Percentiles rank a stretch among this genome's conserved stretches.
Evolutionary conservation across 2,797 vertebrate genomes (phyloP).

Genomic region (Pangasius krempfi): DNA sequence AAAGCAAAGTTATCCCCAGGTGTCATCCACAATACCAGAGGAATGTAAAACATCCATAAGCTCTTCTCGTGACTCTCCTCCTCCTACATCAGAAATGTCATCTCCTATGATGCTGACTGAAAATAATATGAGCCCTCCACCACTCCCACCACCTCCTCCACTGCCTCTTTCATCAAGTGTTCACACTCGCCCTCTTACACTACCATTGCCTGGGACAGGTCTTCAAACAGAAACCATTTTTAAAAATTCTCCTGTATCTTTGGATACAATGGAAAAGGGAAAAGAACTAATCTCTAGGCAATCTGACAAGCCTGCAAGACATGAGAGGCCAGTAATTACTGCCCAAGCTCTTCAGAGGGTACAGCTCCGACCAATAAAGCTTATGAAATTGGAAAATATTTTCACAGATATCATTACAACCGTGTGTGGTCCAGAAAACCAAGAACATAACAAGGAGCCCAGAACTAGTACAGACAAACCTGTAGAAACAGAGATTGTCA

Average conservation of each 20-base stretch:
- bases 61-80: slow-evolving; percentile 61
- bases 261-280: slow-evolving; percentile 1
- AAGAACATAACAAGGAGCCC: slow-evolving; percentile 39
- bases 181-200: slow-evolving; percentile 55
- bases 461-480: slow-evolving; percentile 69
- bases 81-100: slow-evolving; percentile 69
- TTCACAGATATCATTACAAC: slow-evolving; percentile 67
- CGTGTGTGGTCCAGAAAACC: slow-evolving; percentile 41
- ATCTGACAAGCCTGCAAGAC: slow-evolving; percentile 58
- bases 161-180: slow-evolving; percentile 42
- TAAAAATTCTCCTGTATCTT: slow-evolving; percentile 4
- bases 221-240: slow-evolving; percentile 32
- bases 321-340: slow-evolving; percentile 80
- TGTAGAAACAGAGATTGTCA: slow-evolving; percentile 60
- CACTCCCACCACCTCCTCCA: slow-evolving; percentile 30
- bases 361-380: slow-evolving; percentile 81
- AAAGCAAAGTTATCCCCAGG: slow-evolving; percentile 44
- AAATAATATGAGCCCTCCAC: slow-evolving; percentile 17
- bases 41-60: slow-evolving; percentile 44
- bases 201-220: slow-evolving; percentile 38
- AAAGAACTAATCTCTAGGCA: slow-evolving; percentile 52
- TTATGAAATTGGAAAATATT: slow-evolving; percentile 59
- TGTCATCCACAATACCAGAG: slow-evolving; percentile 23
- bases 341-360: slow-evolving; percentile 82
- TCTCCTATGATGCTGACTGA: slow-evolving; percentile 38